Percentiles rank a stretch among this genome's conserved stretches.
phyloP scores from a whole-genome alignment of 2,113 vertebrate genomes.

The Chloropsis hardwickii region DNA sequence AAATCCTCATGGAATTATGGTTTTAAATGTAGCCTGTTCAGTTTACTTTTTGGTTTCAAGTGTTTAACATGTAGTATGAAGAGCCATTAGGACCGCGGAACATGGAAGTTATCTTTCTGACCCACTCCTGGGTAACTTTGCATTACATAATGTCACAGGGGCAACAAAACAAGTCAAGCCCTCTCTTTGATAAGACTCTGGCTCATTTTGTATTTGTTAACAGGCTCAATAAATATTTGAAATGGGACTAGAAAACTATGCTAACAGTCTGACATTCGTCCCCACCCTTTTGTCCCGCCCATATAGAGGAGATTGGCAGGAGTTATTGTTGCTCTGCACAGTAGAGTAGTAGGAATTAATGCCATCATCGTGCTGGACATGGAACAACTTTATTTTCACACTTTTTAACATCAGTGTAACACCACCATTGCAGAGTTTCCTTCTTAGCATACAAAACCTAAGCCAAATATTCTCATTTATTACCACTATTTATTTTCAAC shows the following conservation, averaged over 20 bases:
- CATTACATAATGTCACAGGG: neutral
- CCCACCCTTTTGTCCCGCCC: neutral
- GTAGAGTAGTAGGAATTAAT: conserved; percentile 16
- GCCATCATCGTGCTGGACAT: neutral
- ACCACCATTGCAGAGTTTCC: neutral
- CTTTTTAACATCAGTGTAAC: neutral
- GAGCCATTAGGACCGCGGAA: neutral
- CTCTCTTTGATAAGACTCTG: neutral
- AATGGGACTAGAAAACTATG: neutral
- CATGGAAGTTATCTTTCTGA: neutral
- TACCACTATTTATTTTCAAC: neutral
- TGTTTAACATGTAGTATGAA: neutral
- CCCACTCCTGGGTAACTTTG: neutral
- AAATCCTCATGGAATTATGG: accelerated
- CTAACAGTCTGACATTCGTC: conserved; percentile 26
- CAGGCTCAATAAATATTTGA: conserved; percentile 7
- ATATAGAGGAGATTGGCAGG: conserved; percentile 29
- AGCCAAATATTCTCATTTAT: neutral
- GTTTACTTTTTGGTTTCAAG: neutral
- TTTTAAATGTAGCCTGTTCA: neutral
- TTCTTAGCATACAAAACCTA: neutral
- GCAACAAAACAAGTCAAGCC: neutral
- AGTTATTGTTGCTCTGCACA: conserved; percentile 35
- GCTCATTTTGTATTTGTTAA: neutral
- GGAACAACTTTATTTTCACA: conserved; percentile 30